Conservation (phyloP, 2,797 vertebrate species). For the Sparidentex hasta region DNA sequence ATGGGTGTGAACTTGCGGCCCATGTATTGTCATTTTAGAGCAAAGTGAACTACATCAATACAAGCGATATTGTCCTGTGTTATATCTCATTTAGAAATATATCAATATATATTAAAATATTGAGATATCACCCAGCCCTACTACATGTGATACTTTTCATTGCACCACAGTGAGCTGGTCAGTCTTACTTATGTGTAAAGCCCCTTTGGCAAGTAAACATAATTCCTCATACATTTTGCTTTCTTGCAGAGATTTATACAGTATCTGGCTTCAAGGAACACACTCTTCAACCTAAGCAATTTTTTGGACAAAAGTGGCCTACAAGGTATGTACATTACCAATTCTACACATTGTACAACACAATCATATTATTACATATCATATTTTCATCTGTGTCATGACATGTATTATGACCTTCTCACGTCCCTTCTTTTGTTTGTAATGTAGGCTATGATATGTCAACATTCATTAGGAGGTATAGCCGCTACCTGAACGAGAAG, state of each 20-base stretch:
- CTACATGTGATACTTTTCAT: neutral
- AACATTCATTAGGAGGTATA: constrained; percentile 94
- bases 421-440: constrained; percentile 35
- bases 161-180: constrained; percentile 12
- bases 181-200: neutral
- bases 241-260: constrained; percentile 94
- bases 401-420: neutral
- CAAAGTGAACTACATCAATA: too few relatives aligned
- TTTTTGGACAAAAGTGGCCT: constrained; percentile 98
- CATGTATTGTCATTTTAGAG: too few relatives aligned
- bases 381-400: neutral
- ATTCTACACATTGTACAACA: neutral
- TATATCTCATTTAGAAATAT: too few relatives aligned
- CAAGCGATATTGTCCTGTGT: too few relatives aligned
- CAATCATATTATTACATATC: too few relatives aligned
- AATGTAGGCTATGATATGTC: constrained; percentile 94
- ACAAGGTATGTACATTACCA: constrained; percentile 91
- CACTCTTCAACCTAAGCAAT: constrained; percentile 97
- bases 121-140: too few relatives aligned
- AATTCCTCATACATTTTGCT: constrained; percentile 42
- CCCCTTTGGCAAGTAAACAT: constrained; percentile 10
- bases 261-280: constrained; percentile 98
- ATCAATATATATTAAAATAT: too few relatives aligned
- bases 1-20: too few relatives aligned
- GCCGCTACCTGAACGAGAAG: constrained; percentile 97